A percentile compares a stretch with the other conserved stretches of the same genome.
phyloP scores from a whole-genome alignment of 2,888 invertebrate genomes.

The Elaeidobius kamerunicus region DNA sequence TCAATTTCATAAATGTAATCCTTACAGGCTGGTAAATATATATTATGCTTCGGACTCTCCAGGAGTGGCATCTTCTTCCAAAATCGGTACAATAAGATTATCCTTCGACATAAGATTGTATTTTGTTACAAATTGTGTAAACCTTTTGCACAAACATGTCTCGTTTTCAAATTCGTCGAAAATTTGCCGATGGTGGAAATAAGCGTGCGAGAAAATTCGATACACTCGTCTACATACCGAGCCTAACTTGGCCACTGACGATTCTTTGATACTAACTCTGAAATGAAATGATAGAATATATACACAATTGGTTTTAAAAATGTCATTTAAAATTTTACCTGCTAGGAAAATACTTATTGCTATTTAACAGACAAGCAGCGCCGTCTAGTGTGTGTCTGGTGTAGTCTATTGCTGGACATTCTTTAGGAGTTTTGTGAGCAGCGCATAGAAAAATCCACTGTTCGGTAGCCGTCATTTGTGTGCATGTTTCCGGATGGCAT shows the following conservation, averaged over 20 bases:
- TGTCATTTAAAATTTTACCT: too few relatives aligned
- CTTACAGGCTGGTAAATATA: not conserved
- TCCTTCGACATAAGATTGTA: conserved; percentile 98
- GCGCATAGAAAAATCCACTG: conserved; percentile 99
- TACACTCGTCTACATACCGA: conserved; percentile 98
- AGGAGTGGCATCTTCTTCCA: conserved; percentile 69
- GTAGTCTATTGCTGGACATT: conserved; percentile 99
- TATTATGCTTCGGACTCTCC: conserved; percentile 52
- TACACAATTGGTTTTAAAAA: not conserved
- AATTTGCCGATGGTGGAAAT: conserved; percentile 94
- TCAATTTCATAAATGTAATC: not conserved
- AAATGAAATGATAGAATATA: too few relatives aligned
- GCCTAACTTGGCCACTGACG: conserved; percentile 96
- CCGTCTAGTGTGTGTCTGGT: conserved; percentile 98
- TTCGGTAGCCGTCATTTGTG: conserved; percentile 99
- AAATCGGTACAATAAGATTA: conserved; percentile 96
- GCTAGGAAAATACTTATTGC: conserved; percentile 99
- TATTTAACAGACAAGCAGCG: conserved; percentile 96
- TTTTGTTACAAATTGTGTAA: conserved; percentile 97
- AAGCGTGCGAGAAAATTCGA: conserved; percentile 99
- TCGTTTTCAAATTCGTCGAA: conserved; percentile 98
- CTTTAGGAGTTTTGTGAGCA: conserved; percentile 99
- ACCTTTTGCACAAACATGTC: conserved; percentile 91
- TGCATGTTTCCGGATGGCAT: conserved; percentile 95
- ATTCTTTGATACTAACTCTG: conserved; percentile 98